These are phyloP conservation scores for Hirtodrosophila trivittata DNA, from an alignment of 2,888 invertebrate species.

Conservation along the genomic window DNA sequence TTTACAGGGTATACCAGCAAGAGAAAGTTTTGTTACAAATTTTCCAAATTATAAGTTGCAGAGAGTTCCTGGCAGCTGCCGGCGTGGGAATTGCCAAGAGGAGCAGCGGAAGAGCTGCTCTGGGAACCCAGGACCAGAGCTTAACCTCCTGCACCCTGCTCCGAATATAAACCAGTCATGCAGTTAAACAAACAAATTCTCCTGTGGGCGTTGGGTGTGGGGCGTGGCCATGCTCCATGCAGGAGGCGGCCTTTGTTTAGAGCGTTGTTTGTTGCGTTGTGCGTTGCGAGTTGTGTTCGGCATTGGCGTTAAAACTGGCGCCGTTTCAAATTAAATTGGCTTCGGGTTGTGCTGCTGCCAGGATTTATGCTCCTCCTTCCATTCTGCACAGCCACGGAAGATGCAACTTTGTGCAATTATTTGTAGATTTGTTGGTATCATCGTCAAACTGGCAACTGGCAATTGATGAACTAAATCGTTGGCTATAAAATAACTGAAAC, in stretches of 20 bases:
- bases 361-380: slow-evolving; percentile 17
- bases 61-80: slow-evolving; percentile 19
- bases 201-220: slow-evolving; percentile 10
- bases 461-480: slow-evolving; percentile 39
- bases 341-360: slow-evolving; percentile 7
- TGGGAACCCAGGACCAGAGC: slow-evolving; percentile 22
- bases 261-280: slow-evolving; percentile 10
- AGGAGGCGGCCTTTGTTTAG: neutral
- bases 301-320: slow-evolving; percentile 45
- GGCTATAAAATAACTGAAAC: slow-evolving; percentile 1
- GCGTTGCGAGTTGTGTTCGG: slow-evolving; percentile 16
- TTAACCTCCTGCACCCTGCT: slow-evolving; percentile 3
- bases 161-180: slow-evolving; percentile 43
- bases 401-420: slow-evolving; percentile 35
- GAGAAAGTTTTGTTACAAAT: slow-evolving; percentile 66
- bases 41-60: slow-evolving; percentile 74
- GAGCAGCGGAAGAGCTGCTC: slow-evolving; percentile 25
- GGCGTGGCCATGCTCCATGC: slow-evolving; percentile 8
- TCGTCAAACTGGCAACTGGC: slow-evolving; percentile 14
- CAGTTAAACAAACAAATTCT: slow-evolving; percentile 45
- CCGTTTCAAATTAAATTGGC: slow-evolving; percentile 50
- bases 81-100: slow-evolving; percentile 21
- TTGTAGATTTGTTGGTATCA: slow-evolving; percentile 28
- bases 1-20: slow-evolving; percentile 37
- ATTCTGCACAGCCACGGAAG: slow-evolving; percentile 12